Base-by-base conservation (phyloP, 2,113 vertebrate genomes). In the Hepsetus odoe region DNA sequence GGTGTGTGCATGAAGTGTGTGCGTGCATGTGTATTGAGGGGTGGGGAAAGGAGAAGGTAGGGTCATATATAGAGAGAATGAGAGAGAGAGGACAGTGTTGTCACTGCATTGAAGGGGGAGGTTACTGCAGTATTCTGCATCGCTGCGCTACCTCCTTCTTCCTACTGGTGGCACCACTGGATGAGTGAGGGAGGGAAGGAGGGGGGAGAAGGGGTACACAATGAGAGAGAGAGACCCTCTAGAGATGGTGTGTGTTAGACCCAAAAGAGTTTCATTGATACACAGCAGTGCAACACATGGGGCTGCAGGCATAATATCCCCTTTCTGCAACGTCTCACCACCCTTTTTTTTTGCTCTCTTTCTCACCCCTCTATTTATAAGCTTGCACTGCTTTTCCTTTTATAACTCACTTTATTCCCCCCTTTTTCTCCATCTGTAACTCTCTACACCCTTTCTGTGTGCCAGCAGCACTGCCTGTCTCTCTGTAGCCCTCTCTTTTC, bases 81-180 rank as follows among this genome's bases (percentile, higher is more conserved):
- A 35, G 26, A 11, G 68, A 61, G 72, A 56, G 64, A 55, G 70
- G 49, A 62, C 49, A 58, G 82, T 53, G 88, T 85, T 88, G 90
- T 90, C 89, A 86, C 87, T 78, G 88, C 90, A 89, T 88, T 85
- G 85, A 85, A 89, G 87, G 86, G 88, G 90, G 89, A 88, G 88
- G 86, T 80, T 87, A 88, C 91, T 90, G 86, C 91, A 90, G 87
- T 84, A 85, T 80, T 82, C 80, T 73, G 81, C 79, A 56, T 40
- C 5, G 72, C 72, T 92, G 92, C 89, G 90, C 80, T 92, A 79
- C 83, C 73, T 33, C 46, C 0, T 86, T 79, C 80, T 73, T 83
- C 89, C 90, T 86, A 86, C 66, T 76, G 89, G 88, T 85, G 89
- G 87, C 90, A 87, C 89, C 80, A 87, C 82, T 74, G 68, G 82